Base-by-base conservation (phyloP, 2,113 vertebrate genomes). In the Sinocyclocheilus anophthalmus region DNA sequence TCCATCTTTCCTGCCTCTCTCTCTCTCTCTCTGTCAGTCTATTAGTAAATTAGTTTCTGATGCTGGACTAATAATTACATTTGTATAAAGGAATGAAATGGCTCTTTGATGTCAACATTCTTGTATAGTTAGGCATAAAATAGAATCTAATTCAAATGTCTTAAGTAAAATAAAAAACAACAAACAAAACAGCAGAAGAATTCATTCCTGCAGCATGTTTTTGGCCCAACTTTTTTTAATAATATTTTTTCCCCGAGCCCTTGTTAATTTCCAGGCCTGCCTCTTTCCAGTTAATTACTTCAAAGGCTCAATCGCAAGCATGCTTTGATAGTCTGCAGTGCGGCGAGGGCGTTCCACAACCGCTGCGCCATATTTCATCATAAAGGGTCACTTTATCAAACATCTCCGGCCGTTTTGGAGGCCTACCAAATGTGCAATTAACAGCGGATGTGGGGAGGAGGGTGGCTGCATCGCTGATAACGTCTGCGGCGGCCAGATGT, bases 401-500 rank as follows among this genome's bases (percentile, higher is more conserved):
- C 65, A 53, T 70, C 45, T 81, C 61, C 45, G 10, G 26, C 45
- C 81, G 42, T 7, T 83, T 55, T 83, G 77, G 69, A 86, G 69
- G 53, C 65, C 78, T 26, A 81, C 53, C 85, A 88, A 90, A 89
- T 77, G 81, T 84, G 76, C 81, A 55, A 88, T 92, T 76, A 83
- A 85, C 81, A 78, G 59, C 76, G 85, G 84, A 83, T 87, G 72
- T 75, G 87, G 55, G 85, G 57, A 61, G 57, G 57, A 61, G 57
- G 22, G 69, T 48, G 87, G 88, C 75, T 69, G 65, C 65, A 70
- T 63, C 39, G 76, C 63, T 87, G 90, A 93, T 92, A 90, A 88
- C 53, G 79, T 84, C 48, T 76, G 69, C 9, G 86, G 90, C 88
- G 84, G 88, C 87, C 89, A 90, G 92, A 93, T 90, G 91, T 84